Conservation (phyloP, 2,888 invertebrate species). For the Brenthis ino region DNA sequence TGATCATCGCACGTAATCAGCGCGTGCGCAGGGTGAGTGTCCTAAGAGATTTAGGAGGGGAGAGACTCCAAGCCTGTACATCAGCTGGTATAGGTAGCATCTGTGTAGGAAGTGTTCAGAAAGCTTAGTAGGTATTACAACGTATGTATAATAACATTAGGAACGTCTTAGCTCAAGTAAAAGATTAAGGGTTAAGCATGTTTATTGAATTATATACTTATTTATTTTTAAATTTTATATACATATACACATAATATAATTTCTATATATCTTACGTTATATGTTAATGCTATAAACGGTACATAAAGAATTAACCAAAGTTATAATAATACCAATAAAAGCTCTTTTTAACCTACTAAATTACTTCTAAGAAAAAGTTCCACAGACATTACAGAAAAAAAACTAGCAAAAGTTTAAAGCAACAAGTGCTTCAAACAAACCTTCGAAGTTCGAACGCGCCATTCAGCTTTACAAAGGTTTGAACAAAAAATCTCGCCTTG, state of each 20-base stretch:
- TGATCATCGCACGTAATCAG: conserved; percentile 17
- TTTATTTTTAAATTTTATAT: not conserved
- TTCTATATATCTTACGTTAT: too few species aligned
- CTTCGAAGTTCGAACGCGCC: conserved; percentile 46
- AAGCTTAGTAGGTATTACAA: conserved; percentile 5
- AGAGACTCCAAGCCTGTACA: conserved; percentile 11
- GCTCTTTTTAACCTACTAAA: not conserved
- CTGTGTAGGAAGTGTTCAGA: conserved; percentile 1
- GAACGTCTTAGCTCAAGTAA: conserved; percentile 10
- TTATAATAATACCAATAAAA: not conserved
- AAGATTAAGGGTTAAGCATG: conserved; percentile 28
- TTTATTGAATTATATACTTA: conserved; percentile 30
- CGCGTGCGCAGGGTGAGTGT: conserved; percentile 27
- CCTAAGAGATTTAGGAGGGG: conserved; percentile 27
- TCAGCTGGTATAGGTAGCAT: conserved; percentile 22
- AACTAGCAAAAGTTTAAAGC: conserved; percentile 45
- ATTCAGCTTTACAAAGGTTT: conserved; percentile 62
- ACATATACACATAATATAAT: too few species aligned
- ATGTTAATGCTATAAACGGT: too few species aligned
- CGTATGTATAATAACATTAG: conserved; percentile 25
- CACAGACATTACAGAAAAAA: conserved; percentile 35
- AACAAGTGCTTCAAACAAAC: conserved; percentile 60
- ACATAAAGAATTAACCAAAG: not conserved
- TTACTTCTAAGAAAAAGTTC: conserved; percentile 6
- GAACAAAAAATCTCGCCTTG: conserved; percentile 60